Conservation (phyloP, 2,888 invertebrate genomes). For the Nemapogon koenigi region DNA sequence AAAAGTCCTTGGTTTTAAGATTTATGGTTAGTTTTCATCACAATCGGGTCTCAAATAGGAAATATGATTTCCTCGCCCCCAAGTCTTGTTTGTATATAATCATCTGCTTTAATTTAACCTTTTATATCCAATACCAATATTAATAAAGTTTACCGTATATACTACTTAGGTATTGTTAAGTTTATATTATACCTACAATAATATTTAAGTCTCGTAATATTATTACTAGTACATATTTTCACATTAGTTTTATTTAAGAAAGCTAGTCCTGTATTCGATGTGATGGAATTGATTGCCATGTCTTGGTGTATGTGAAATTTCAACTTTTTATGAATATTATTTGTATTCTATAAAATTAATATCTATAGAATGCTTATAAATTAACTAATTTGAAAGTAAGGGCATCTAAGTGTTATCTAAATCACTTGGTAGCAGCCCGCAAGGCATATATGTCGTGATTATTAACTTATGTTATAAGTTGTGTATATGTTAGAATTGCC, state of each 20-base stretch:
- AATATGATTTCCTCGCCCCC: no score
- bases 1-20: no score
- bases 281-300: conserved; percentile 57
- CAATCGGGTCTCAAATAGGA: no score
- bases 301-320: conserved; percentile 19
- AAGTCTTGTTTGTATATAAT: no score
- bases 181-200: conserved; percentile 19
- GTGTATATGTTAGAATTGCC: conserved; percentile 1
- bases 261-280: conserved; percentile 61
- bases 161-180: conserved; percentile 18
- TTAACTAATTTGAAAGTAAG: no score
- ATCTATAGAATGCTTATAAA: no score
- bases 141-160: background rate
- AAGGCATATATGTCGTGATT: background rate
- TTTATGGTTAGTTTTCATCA: no score
- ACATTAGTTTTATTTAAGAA: conserved; percentile 44
- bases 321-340: conserved; percentile 16
- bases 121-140: conserved; percentile 3
- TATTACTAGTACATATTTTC: conserved; percentile 2
- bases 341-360: background rate
- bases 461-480: conserved; percentile 5
- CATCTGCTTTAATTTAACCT: conserved; percentile 1
- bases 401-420: no score
- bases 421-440: no score
- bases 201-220: conserved; percentile 41